These are phyloP conservation scores for Frankliniella fusca DNA, from an alignment of 2,888 invertebrate genomes.

Conservation along the genomic window DNA sequence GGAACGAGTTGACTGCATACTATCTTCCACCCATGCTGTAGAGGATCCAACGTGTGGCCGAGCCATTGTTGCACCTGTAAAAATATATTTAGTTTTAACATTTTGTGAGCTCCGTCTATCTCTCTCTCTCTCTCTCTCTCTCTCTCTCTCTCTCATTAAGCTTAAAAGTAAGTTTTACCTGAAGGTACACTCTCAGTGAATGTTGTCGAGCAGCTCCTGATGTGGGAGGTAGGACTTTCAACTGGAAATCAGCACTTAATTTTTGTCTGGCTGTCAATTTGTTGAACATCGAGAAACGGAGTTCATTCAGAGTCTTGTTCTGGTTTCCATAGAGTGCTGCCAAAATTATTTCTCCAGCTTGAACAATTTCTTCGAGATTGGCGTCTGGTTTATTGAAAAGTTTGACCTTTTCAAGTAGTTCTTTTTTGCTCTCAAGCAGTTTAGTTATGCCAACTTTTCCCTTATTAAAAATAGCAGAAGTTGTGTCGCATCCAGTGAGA, in stretches of 20 bases:
- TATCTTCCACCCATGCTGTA: neutral
- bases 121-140: no score
- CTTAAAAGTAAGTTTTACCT: slow-evolving; percentile 9
- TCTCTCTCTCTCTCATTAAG: no score
- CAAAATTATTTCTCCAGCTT: no score
- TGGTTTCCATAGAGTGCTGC: no score
- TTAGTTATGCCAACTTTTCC: slow-evolving; percentile 22
- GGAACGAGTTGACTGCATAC: slow-evolving; percentile 17
- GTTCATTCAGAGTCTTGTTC: no score
- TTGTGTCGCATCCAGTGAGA: slow-evolving; percentile 30
- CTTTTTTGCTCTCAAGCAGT: neutral
- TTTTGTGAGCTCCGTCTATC: no score
- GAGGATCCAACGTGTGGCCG: neutral
- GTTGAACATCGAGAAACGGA: no score
- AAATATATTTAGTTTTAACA: slow-evolving; percentile 28
- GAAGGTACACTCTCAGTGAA: no score
- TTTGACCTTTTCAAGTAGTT: neutral
- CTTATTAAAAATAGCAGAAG: slow-evolving; percentile 26
- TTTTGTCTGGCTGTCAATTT: no score
- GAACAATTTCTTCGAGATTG: neutral
- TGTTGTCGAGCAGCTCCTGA: no score
- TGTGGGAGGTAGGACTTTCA: no score
- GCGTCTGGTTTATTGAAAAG: slow-evolving; percentile 14
- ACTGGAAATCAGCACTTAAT: no score
- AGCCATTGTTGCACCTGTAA: slow-evolving; percentile 3